Conservation (phyloP, 2,888 invertebrate species). For the Hirtodrosophila trivittata region DNA sequence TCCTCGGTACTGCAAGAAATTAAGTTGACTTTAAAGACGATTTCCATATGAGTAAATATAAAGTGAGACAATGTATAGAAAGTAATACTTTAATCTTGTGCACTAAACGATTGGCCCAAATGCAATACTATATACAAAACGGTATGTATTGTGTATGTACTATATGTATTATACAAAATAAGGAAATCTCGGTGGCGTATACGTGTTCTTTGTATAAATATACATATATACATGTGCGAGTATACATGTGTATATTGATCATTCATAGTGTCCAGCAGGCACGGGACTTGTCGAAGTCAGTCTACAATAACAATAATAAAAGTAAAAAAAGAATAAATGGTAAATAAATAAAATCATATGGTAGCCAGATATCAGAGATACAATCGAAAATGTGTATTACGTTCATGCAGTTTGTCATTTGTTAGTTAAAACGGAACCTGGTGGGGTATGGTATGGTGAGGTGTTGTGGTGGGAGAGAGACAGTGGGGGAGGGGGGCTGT, state of each 20-base stretch:
- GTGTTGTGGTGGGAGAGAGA: too few relatives aligned
- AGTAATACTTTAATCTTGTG: slow-evolving; percentile 63
- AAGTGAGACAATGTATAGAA: slow-evolving; percentile 26
- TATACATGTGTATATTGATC: slow-evolving; percentile 36
- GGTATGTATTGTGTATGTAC: slow-evolving; percentile 11
- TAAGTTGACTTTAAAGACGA: slow-evolving; percentile 13
- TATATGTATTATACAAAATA: slow-evolving; percentile 24
- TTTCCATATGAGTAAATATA: too few relatives aligned
- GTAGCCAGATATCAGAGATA: slow-evolving; percentile 14
- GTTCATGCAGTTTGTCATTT: slow-evolving; percentile 33
- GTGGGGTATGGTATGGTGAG: neutral
- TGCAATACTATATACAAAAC: slow-evolving; percentile 42
- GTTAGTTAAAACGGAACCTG: slow-evolving; percentile 32
- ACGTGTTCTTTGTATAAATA: slow-evolving; percentile 19
- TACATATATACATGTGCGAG: neutral
- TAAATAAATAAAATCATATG: slow-evolving; percentile 30
- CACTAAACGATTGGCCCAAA: slow-evolving; percentile 27
- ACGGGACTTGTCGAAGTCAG: slow-evolving; percentile 82
- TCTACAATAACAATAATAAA: slow-evolving; percentile 69
- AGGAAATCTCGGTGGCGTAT: slow-evolving; percentile 56
- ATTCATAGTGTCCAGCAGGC: slow-evolving; percentile 79
- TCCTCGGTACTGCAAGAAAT: slow-evolving; percentile 81
- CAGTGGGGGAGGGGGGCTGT: too few relatives aligned
- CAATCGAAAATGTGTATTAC: slow-evolving; percentile 6
- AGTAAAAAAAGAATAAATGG: slow-evolving; percentile 30